phyloP scores from a whole-genome alignment of 1,140 invertebrate species.

The Oryctes rhinoceros region DNA sequence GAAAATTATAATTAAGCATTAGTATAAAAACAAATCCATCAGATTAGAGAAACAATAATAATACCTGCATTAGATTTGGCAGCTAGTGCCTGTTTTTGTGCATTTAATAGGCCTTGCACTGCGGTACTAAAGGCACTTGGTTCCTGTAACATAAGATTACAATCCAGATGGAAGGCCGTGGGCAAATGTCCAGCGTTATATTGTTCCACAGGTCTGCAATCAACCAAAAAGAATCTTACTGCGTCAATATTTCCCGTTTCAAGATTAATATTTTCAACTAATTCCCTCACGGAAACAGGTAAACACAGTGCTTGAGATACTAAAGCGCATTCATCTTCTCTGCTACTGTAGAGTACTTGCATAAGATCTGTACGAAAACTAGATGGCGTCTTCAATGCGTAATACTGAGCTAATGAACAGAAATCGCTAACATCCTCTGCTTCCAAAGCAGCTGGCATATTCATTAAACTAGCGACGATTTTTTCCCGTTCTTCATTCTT shows the following conservation, averaged over 20 bases:
- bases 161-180: constrained; percentile 97
- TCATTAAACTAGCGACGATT: constrained; percentile 76
- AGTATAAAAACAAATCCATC: neutral
- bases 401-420: constrained; percentile 94
- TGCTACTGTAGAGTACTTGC: constrained; percentile 62
- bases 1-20: neutral
- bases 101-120: constrained; percentile 90
- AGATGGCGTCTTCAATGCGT: constrained; percentile 88
- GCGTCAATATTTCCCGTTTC: constrained; percentile 62
- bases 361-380: constrained; percentile 83
- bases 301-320: constrained; percentile 91
- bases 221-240: constrained; percentile 95
- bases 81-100: constrained; percentile 88
- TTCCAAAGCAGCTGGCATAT: constrained; percentile 86
- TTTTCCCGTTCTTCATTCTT: constrained; percentile 76
- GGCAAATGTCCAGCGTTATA: constrained; percentile 96
- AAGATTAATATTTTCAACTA: constrained; percentile 76
- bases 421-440: constrained; percentile 97
- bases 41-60: neutral
- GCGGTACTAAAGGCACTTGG: constrained; percentile 93
- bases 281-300: constrained; percentile 88
- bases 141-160: constrained; percentile 96
- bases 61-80: constrained; percentile 85
- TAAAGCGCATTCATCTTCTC: constrained; percentile 61
- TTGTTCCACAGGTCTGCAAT: constrained; percentile 95